Base-by-base conservation (phyloP, 2,888 invertebrate genomes). In the Calameuta filiformis region DNA sequence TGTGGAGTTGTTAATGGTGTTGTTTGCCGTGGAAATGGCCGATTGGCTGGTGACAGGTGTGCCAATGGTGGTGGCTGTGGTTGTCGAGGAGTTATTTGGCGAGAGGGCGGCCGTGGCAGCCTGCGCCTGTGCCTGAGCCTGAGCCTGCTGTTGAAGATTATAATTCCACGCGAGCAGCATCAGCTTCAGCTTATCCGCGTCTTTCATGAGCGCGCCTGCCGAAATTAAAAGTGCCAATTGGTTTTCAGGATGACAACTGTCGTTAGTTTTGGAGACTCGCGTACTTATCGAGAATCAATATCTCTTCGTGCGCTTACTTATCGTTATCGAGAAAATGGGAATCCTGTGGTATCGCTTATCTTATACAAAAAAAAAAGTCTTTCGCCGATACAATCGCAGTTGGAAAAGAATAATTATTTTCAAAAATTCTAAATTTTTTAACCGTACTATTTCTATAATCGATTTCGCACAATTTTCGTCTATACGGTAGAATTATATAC, bases 131-230 rank as follows among this genome's bases (percentile, higher is more conserved):
- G 86, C 89, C 82, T 87, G 87, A 77, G 85, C 88, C 85, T 90
- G 90, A 80, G 89, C 90, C 87, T 90, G 91, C 81, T 90, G 90
- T 91, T 96, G 96, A 93, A 95, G 95, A 93, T 96, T 96, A 93
- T 96, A 96, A 94, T 96, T 96, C 96, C 96, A 96, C 91, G 96
- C 96, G 91, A 96, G 94, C 92, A 96, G 94, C 96, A 96, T 96
- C 93, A 96, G 94, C 94, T 96, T 96, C 93, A 96, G 94, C 93
- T 96, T 96, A 93, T 96, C 96, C 89, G 96, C 96, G 92, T 96
- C 96, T 94, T 96, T 96, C 94, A 95, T 94, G 93, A 93, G 91
- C 89, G 90, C 89, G 89, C 92, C 93, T 93, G 93, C 92, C 88
- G 87, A 87, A 85, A 86, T 85, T 79, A 81, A 85, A 81, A 82